Conservation (phyloP, 1,140 invertebrate species). For the Leguminivora glycinivorella region DNA sequence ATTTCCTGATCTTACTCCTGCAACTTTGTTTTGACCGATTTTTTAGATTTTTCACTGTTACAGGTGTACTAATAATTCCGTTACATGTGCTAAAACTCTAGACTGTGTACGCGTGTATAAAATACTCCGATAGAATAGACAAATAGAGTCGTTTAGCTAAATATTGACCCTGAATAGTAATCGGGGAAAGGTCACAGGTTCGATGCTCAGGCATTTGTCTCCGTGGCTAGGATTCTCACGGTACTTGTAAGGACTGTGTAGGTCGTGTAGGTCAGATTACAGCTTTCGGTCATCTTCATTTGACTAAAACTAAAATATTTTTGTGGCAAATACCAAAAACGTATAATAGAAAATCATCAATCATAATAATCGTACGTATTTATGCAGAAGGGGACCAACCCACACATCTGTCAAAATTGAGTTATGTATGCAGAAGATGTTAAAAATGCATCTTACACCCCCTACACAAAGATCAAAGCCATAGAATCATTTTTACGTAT, state of each 20-base stretch:
- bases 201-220: constrained; percentile 15
- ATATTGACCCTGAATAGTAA: constrained; percentile 19
- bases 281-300: not conserved
- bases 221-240: constrained; percentile 8
- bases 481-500: too few relatives aligned
- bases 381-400: too few relatives aligned
- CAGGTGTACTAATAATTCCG: too few relatives aligned
- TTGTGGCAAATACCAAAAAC: not conserved
- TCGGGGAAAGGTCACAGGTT: constrained; percentile 13
- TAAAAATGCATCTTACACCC: too few relatives aligned
- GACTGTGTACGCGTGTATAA: not conserved
- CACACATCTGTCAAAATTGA: too few relatives aligned
- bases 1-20: too few relatives aligned
- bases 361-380: too few relatives aligned
- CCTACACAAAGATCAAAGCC: too few relatives aligned
- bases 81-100: not conserved
- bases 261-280: not conserved
- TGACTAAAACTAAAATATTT: not conserved
- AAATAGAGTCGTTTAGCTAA: constrained; percentile 26
- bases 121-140: not conserved
- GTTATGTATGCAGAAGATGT: too few relatives aligned
- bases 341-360: too few relatives aligned
- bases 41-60: too few relatives aligned
- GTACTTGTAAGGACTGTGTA: constrained; percentile 1
- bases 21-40: too few relatives aligned